A percentile compares a stretch with the other conserved stretches of the same genome.
Evolutionary conservation across 2,797 vertebrate genomes (phyloP).

Genomic region (Synaphobranchus kaupii): DNA sequence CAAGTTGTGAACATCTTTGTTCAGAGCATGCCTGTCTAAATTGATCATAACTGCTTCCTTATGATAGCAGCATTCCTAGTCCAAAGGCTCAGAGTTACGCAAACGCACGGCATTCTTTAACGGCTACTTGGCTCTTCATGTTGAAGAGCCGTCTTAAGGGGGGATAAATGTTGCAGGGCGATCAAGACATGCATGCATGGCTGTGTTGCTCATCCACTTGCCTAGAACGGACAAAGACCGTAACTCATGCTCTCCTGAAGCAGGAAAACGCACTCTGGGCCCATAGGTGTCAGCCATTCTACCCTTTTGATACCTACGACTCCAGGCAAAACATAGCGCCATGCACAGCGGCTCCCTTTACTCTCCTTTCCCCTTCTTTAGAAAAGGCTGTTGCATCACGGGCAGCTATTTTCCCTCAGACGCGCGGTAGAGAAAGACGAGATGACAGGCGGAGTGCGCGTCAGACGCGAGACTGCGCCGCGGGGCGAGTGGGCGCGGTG

Average conservation of each 20-base stretch:
- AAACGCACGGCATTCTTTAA: conserved; percentile 48
- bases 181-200: conserved; percentile 74
- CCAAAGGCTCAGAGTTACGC: conserved; percentile 44
- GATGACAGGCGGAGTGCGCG: conserved; percentile 43
- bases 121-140: conserved; percentile 63
- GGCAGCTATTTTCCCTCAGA: conserved; percentile 35
- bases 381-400: conserved; percentile 43
- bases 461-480: conserved; percentile 47
- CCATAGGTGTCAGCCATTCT: conserved; percentile 19
- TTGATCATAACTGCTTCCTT: conserved; percentile 25
- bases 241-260: conserved; percentile 53
- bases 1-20: conserved; percentile 55
- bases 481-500: conserved; percentile 48
- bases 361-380: conserved; percentile 23
- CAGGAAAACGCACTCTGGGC: neutral
- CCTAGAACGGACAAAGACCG: conserved; percentile 62
- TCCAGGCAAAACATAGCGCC: conserved; percentile 18
- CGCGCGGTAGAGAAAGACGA: conserved; percentile 37
- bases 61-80: neutral
- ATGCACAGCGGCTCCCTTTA: neutral
- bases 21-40: conserved; percentile 23
- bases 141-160: conserved; percentile 74
- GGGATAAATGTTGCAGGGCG: conserved; percentile 76
- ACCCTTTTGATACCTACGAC: conserved; percentile 38
- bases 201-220: conserved; percentile 78